Evolutionary conservation across 1,140 invertebrate species (phyloP), one percentile per base, ranked within the genome.

Genomic region (Hirudo medicinalis): DNA sequence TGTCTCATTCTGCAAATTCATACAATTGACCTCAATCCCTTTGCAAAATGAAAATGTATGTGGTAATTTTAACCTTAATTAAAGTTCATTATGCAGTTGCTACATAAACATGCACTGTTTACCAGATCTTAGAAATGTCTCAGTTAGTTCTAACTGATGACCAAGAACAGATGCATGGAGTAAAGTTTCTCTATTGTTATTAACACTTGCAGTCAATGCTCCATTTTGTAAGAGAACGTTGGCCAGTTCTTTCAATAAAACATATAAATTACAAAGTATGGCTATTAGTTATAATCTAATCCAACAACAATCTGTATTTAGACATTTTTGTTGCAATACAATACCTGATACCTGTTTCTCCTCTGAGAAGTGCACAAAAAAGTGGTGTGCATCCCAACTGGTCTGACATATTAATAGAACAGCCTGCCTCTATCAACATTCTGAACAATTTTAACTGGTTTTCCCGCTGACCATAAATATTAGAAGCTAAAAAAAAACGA

Each of bases 381-480:
- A 80, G 72, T 4, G 79, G 77, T 25, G 76, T 78, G 76, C 77
- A 79, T 27, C 76, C 76, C 43, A 77, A 72, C n/a, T 67, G 76
- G 70, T 80, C 79, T 19, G 43, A 66, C 19, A 75, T 70, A 73
- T 78, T 78, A 15, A 79, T 70, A 73, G 79, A 74, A 72, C 76
- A 77, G 9, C 76, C 75, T 29, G 74, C 73, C 11, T 71, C 54
- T 29, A 80, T 75, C 20, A 80, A 72, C 13, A 69, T 70, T 69
- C 76, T 74, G 5, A 80, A 78, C 27, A 80, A 53, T 20, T 72
- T 69, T 53, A 75, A 71, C 32, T 73, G 73, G 36, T 70, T 73
- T 22, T 32, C 74, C 29, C 63, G 73, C 25, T 74, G 69, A 40
- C 77, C 77, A 76, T 70, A 70, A 22, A 70, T 29, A 15, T 36